phyloP scores from a whole-genome alignment of 2,113 vertebrate genomes.

The Herpailurus yagouaroundi region DNA sequence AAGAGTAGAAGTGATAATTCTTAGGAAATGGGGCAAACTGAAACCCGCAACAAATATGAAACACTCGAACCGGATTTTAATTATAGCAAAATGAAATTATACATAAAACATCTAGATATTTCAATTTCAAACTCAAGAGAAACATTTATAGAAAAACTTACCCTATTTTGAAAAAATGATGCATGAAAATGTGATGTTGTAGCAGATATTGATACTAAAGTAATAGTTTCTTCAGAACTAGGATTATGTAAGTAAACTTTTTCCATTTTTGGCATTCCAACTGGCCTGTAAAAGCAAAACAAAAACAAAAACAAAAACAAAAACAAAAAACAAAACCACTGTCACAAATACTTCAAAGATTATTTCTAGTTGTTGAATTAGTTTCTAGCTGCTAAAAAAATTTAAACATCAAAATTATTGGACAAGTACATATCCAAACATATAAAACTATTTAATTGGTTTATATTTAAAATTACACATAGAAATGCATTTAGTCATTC shows the following conservation, averaged over 20 bases:
- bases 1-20: slow-evolving; percentile 5
- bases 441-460: background rate
- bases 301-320: slow-evolving; percentile 12
- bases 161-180: slow-evolving; percentile 99
- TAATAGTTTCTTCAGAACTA: slow-evolving; percentile 98
- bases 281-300: slow-evolving; percentile 89
- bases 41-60: slow-evolving; percentile 1
- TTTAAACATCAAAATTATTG: background rate
- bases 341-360: slow-evolving; percentile 57
- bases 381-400: slow-evolving; percentile 22
- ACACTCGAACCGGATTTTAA: slow-evolving; percentile 11
- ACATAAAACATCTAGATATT: slow-evolving; percentile 2
- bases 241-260: slow-evolving; percentile 99
- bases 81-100: slow-evolving; percentile 26
- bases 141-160: slow-evolving; percentile 85
- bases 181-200: slow-evolving; percentile 99
- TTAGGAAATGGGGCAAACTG: slow-evolving; percentile 34
- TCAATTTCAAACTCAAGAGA: slow-evolving; percentile 34
- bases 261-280: slow-evolving; percentile 99
- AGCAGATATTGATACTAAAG: slow-evolving; percentile 99
- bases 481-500: slow-evolving; percentile 2
- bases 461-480: slow-evolving; percentile 34
- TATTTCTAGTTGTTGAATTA: background rate
- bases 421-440: background rate
- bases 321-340: background rate